Evolutionary conservation across 2,888 invertebrate genomes (phyloP).

Genomic region (Drosophila dives): DNA sequence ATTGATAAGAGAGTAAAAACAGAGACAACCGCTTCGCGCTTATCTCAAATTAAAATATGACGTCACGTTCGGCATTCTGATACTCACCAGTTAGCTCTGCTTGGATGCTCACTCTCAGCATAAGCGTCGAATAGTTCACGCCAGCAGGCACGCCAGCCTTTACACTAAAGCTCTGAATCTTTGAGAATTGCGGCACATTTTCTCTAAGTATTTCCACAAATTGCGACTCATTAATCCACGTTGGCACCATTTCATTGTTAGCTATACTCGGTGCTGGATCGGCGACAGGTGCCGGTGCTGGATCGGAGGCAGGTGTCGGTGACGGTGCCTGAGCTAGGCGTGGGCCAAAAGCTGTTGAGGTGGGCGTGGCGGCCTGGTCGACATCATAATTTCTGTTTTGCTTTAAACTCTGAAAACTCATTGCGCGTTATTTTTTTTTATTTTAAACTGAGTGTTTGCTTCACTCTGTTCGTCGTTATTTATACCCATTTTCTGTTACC

Average conservation of each 20-base stretch:
- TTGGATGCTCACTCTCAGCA: conserved; percentile 65
- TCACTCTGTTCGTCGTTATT: conserved; percentile 27
- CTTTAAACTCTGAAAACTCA: conserved; percentile 36
- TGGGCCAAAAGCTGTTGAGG: not conserved
- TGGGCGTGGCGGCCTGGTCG: conserved; percentile 11
- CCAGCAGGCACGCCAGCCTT: conserved; percentile 61
- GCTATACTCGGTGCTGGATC: not conserved
- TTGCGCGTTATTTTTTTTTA: conserved; percentile 12
- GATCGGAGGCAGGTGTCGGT: not conserved
- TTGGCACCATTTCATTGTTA: conserved; percentile 44
- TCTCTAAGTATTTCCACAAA: conserved; percentile 61
- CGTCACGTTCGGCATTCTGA: not conserved
- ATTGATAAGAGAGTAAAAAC: not conserved
- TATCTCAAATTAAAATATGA: conserved; percentile 9
- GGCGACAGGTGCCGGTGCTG: not conserved
- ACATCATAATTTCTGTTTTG: conserved; percentile 53
- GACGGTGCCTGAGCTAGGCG: not conserved
- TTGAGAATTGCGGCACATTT: conserved; percentile 49
- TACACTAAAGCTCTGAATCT: conserved; percentile 57
- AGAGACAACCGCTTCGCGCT: not conserved
- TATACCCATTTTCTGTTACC: conserved; percentile 28
- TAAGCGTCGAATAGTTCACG: conserved; percentile 77
- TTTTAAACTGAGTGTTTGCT: conserved; percentile 29
- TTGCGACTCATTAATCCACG: conserved; percentile 69
- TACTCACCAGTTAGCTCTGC: conserved; percentile 53